These are phyloP conservation scores for Rhopalosiphum nymphaeae DNA, from an alignment of 2,888 invertebrate genomes.

Conservation along the genomic window DNA sequence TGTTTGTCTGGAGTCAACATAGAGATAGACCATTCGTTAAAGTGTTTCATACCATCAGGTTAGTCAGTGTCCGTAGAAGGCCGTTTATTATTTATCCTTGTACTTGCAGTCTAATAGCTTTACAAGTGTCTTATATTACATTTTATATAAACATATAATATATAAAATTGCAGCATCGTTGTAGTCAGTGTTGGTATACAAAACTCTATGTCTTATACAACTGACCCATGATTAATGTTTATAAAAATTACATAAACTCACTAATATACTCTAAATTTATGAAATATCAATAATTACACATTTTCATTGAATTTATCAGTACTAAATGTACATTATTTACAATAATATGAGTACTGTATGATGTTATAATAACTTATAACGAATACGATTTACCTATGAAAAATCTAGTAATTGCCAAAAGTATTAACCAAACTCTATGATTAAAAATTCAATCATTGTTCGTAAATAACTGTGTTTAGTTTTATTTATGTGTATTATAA, in stretches of 20 bases:
- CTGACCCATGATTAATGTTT: not conserved
- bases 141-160: not conserved
- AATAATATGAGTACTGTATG: not conserved
- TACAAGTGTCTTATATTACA: not conserved
- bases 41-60: constrained; percentile 72
- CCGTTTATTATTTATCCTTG: not conserved
- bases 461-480: not conserved
- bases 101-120: not conserved
- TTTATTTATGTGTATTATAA: not conserved
- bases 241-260: not conserved
- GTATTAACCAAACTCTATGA: not conserved
- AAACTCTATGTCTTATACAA: not conserved
- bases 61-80: constrained; percentile 62
- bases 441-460: not conserved
- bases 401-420: not conserved
- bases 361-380: not conserved
- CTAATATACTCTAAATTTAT: not conserved
- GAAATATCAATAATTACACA: not conserved
- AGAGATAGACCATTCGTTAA: constrained; percentile 73
- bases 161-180: not conserved
- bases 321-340: too few relatives aligned
- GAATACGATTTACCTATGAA: not conserved
- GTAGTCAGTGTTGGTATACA: not conserved
- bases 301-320: not conserved
- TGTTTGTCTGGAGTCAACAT: constrained; percentile 74